Percentiles rank a stretch among this genome's conserved stretches.
Evolutionary conservation across 2,797 vertebrate genomes (phyloP).

Genomic region (Crax fasciolata): DNA sequence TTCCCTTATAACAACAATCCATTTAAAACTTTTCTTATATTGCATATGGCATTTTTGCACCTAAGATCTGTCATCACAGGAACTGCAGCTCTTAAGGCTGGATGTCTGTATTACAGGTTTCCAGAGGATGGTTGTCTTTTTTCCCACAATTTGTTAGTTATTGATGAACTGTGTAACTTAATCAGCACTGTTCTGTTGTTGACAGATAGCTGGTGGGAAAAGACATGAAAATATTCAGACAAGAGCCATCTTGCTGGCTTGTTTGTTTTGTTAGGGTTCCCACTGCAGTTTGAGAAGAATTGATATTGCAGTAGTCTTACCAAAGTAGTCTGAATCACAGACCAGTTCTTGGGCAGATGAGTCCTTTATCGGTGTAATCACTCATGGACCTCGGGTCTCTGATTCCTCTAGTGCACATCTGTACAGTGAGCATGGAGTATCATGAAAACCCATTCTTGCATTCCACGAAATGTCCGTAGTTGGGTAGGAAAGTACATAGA

Average conservation of each 20-base stretch:
- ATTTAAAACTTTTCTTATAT: background rate
- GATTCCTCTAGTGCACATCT: fast-evolving
- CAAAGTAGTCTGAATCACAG: background rate
- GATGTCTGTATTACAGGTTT: background rate
- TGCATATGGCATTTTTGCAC: background rate
- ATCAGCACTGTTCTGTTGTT: slow-evolving; percentile 27
- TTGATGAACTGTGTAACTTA: slow-evolving; percentile 35
- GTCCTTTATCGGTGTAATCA: background rate
- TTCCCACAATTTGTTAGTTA: background rate
- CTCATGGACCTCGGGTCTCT: background rate
- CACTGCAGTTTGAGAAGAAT: background rate
- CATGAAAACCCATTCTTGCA: background rate
- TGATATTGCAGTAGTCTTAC: background rate
- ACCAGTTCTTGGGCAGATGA: background rate
- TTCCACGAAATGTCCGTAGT: fast-evolving
- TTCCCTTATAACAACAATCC: background rate
- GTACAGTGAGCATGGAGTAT: background rate
- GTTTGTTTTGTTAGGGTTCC: background rate
- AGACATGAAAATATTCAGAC: background rate
- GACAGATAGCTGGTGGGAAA: slow-evolving; percentile 7
- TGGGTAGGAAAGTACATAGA: background rate
- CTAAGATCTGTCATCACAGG: background rate
- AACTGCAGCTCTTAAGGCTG: background rate
- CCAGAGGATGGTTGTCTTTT: background rate
- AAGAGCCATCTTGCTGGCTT: background rate